Base-by-base conservation (phyloP, 2,113 vertebrate species). In the Acanthochromis polyacanthus region DNA sequence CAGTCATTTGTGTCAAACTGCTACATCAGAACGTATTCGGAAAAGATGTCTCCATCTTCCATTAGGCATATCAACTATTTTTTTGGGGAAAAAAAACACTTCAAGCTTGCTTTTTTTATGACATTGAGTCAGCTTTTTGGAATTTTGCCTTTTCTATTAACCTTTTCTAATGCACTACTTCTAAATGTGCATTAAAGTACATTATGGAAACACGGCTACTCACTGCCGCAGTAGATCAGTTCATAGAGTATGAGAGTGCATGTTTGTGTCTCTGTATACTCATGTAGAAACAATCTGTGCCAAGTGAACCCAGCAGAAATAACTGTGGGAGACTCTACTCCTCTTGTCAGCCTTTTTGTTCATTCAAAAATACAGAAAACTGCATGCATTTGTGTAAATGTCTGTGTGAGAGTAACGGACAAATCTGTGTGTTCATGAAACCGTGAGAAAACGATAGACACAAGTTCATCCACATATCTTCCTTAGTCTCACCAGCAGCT, bases 301-400 rank as follows among this genome's bases (percentile, higher is more conserved):
- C 19, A 40, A 22, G 53, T 17, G 1, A 76, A 60, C 45, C 4
- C 38, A 71, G 9, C 50, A 59, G 61, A 64, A 25, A 63, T 32
- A 72, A 51, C 60, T 11, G 28, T 59, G 48, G 69, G 53, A 20
- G 57, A 62, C 46, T 60, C 12, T 58, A 4, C 16, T 64, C 40
- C 48, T 55, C 59, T 17, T n/a, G 2, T 23, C 36, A 64, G 30
- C 10, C n/a, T 17, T 64, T 70, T 51, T 55, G 30, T 76, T 75
- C 32, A 76, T 80, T 73, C 7, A 71, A 50, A 82, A 43, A 58
- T 38, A 50, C 62, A 46, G 63, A 56, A 28, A 59, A 10, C 16
- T 48, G 12, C 10, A 7, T 25, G 19, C 38, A 19, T 46, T n/a
- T 43, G 40, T 48, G 2, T 17, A 23, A 25, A 12, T 16, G 23